A percentile compares a stretch with the other conserved stretches of the same genome.
phyloP scores from a whole-genome alignment of 2,888 invertebrate species.

The Lithophane socia region DNA sequence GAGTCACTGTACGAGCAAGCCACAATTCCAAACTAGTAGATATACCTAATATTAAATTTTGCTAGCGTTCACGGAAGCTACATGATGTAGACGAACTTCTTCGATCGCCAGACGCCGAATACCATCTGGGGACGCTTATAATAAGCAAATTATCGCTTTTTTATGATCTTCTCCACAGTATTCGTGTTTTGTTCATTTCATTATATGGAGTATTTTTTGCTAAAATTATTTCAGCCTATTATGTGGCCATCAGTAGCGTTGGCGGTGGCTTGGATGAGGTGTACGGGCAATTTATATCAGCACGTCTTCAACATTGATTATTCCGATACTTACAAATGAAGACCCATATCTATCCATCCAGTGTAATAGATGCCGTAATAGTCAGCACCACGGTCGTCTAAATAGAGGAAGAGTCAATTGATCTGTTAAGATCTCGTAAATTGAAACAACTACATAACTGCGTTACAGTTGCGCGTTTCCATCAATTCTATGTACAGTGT shows the following conservation, averaged over 20 bases:
- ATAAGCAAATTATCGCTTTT: constrained; percentile 11
- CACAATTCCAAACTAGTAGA: neutral
- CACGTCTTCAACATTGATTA: neutral
- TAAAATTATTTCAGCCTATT: neutral
- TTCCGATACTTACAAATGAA: constrained; percentile 20
- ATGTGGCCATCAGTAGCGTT: too few relatives aligned
- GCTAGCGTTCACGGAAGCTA: neutral
- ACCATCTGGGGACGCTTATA: neutral
- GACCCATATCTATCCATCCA: constrained; percentile 10
- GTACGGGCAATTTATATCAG: neutral
- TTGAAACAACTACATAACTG: constrained; percentile 70
- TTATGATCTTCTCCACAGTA: neutral
- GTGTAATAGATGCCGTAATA: constrained; percentile 41
- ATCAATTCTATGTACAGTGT: constrained; percentile 59
- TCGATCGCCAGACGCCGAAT: constrained; percentile 5
- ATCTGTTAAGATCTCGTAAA: constrained; percentile 71
- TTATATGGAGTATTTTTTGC: neutral
- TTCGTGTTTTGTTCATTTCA: neutral
- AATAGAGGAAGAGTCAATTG: constrained; percentile 75
- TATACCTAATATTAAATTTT: constrained; percentile 4
- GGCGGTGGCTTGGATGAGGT: neutral
- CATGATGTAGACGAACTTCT: constrained; percentile 16
- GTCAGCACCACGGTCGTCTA: constrained; percentile 54
- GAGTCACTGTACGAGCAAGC: too few relatives aligned
- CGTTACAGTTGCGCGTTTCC: constrained; percentile 69